Base-by-base conservation (phyloP, 1,140 invertebrate genomes). In the Oedothorax gibbosus region DNA sequence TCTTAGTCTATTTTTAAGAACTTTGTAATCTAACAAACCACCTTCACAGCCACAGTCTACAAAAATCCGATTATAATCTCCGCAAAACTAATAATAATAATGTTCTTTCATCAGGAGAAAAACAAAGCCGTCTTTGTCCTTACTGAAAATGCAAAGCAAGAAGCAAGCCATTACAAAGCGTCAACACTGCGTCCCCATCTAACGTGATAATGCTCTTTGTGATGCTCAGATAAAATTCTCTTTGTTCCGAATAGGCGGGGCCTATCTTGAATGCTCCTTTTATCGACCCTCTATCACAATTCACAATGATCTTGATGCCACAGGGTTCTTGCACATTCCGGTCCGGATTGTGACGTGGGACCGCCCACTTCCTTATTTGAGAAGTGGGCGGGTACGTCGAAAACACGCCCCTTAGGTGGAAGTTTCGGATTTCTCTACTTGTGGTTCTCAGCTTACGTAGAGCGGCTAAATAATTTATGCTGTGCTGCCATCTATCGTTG, bases 281-380 rank as follows among this genome's bases (percentile, higher is more conserved):
- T 69, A 68, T 60, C 53, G 53, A 71, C 51, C n/a, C 60, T 68
- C 21, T 69, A 21, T 50, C 35, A 51, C 65, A n/a, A 66, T 21
- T 21, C 65, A 49, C 75, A 77, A 57, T 75, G 54, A 60, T 71
- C 35, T 35, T 35, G 35, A 35, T 35, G 51, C 50, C 18, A 66
- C 18, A 57, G 56, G 53, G 12, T 18, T 53, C 50, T 51, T n/a
- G 14, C 53, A 56, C 50, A 51, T 54, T 62, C 62, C 14, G 21
- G 8, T 54, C 64, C 21, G 12, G 15, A 57, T 56, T 57, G 72
- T 57, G 53, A 77, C 60, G 53, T 54, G 18, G 54, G 11, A 75
- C 77, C 78, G 69, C 80, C 79, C 56, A 82, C 50, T 82, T 69
- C 80, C 69, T 72, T 82, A 73, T 82, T 73, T 73, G 69, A 72